Conservation (phyloP, 2,797 vertebrate species). For the Numenius phaeopus region DNA sequence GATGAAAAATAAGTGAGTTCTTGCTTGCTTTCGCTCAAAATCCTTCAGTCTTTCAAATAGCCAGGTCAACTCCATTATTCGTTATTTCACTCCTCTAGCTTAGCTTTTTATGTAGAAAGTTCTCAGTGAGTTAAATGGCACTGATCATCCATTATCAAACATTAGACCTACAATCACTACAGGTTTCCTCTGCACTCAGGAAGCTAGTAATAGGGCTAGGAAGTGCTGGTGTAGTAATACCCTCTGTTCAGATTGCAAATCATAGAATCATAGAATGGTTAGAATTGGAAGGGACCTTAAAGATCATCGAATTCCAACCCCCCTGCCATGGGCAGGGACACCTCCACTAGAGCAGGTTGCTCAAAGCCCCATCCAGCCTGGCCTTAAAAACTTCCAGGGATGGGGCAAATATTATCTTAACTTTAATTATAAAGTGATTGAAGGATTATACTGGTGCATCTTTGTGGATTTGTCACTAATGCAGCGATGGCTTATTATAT, state of each 20-base stretch:
- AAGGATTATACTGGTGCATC: not conserved
- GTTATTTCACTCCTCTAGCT: not conserved
- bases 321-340: too few species aligned
- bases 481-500: not conserved
- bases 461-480: not conserved
- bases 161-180: not conserved
- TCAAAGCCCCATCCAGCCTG: too few species aligned
- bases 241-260: not conserved
- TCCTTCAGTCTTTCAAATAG: not conserved
- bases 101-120: not conserved
- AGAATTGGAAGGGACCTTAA: too few species aligned
- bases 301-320: too few species aligned
- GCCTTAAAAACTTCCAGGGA: too few species aligned
- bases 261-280: too few species aligned
- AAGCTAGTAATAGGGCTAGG: not conserved
- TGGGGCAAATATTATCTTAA: not conserved
- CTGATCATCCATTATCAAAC: not conserved
- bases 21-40: not conserved
- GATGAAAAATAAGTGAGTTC: not conserved
- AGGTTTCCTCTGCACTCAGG: not conserved
- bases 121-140: not conserved
- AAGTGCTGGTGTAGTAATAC: not conserved
- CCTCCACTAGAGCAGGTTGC: too few species aligned
- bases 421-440: not conserved
- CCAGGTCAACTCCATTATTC: not conserved